Percentiles rank a stretch among this genome's conserved stretches.
phyloP scores from a whole-genome alignment of 2,113 vertebrate species.

The Pachypanchax playfairii region DNA sequence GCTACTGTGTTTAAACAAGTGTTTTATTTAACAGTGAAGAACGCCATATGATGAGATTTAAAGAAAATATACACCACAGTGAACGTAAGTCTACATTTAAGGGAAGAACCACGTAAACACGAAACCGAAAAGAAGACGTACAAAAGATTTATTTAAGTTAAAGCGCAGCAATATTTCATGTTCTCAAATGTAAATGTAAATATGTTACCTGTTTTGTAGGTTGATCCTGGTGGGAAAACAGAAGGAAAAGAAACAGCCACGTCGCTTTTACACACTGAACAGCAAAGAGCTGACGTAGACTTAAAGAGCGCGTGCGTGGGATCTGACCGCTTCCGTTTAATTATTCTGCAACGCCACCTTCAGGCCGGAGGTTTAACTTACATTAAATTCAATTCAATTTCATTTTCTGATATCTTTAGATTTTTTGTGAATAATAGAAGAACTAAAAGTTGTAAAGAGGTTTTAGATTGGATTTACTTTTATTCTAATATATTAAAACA shows the following conservation, averaged over 20 bases:
- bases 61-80: no score
- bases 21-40: no score
- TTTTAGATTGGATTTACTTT: no score
- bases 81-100: no score
- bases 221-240: neutral
- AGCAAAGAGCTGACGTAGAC: slow-evolving; percentile 69
- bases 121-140: neutral
- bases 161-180: fast-evolving
- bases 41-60: no score
- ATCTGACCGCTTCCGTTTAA: neutral
- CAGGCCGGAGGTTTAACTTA: slow-evolving; percentile 19
- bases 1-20: no score
- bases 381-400: neutral
- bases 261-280: slow-evolving; percentile 36
- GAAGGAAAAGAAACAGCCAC: slow-evolving; percentile 61
- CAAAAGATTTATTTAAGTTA: neutral
- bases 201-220: slow-evolving; percentile 48
- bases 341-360: slow-evolving; percentile 25
- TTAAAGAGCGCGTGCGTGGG: slow-evolving; percentile 67
- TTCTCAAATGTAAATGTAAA: neutral
- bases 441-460: no score
- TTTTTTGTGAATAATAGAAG: no score
- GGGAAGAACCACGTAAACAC: neutral
- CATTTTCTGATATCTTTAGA: no score
- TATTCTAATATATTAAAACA: no score